These are phyloP conservation scores for Anoplophora glabripennis DNA, from an alignment of 1,140 invertebrate genomes.

Conservation along the genomic window DNA sequence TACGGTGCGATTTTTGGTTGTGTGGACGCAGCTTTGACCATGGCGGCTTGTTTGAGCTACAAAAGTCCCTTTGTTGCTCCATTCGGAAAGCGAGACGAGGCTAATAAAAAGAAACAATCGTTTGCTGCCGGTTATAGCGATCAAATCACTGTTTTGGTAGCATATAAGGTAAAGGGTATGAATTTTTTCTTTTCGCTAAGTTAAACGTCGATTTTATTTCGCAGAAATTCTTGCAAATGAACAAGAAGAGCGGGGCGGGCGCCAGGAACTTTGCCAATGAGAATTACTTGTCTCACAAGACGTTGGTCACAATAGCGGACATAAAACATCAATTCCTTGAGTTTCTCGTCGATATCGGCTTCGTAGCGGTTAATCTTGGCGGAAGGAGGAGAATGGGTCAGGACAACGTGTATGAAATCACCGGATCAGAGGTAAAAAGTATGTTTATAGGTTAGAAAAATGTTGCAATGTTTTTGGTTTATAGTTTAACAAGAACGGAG, in stretches of 20 bases:
- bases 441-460: background rate
- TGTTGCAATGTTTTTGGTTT: slow-evolving; percentile 28
- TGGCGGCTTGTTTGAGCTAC: slow-evolving; percentile 85
- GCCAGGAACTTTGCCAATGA: slow-evolving; percentile 68
- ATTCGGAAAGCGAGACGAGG: slow-evolving; percentile 70
- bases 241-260: slow-evolving; percentile 57
- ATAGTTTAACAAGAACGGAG: slow-evolving; percentile 72
- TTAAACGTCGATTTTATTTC: slow-evolving; percentile 28
- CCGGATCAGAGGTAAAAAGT: slow-evolving; percentile 59
- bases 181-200: background rate
- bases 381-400: slow-evolving; percentile 54
- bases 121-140: slow-evolving; percentile 75
- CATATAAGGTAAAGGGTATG: slow-evolving; percentile 63
- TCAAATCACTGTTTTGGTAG: slow-evolving; percentile 75
- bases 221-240: slow-evolving; percentile 71
- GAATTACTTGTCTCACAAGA: slow-evolving; percentile 72
- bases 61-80: slow-evolving; percentile 80
- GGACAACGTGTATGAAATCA: slow-evolving; percentile 67
- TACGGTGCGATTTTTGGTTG: slow-evolving; percentile 91
- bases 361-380: slow-evolving; percentile 63
- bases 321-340: slow-evolving; percentile 83
- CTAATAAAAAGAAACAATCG: slow-evolving; percentile 67
- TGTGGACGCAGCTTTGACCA: slow-evolving; percentile 88
- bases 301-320: slow-evolving; percentile 69
- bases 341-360: slow-evolving; percentile 76